A percentile compares a stretch with the other conserved stretches of the same genome.
Conservation (phyloP, 37 sponge, comb jelly and placozoan species). For the Halichondria panicea region DNA sequence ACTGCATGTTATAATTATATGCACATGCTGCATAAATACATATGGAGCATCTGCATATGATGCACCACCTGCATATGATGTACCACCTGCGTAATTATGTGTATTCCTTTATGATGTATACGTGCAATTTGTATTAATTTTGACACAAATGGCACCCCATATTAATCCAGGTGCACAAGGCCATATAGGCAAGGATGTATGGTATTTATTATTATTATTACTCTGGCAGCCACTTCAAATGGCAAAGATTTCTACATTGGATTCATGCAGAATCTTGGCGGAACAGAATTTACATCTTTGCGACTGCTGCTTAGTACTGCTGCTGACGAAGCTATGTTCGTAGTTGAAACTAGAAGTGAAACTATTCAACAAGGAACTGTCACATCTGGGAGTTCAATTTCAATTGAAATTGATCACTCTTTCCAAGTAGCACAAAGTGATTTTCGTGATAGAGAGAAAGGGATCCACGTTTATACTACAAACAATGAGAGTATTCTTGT, state of each 20-base stretch:
- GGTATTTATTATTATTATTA: no score
- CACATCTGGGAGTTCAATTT: background rate
- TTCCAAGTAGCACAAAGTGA: background rate
- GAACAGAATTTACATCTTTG: background rate
- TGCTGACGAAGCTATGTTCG: background rate
- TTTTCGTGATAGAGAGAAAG: background rate
- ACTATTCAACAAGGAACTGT: background rate
- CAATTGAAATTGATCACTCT: background rate
- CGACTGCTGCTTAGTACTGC: background rate
- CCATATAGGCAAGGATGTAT: no score
- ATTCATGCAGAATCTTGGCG: slow-evolving; percentile 5
- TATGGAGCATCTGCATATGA: no score
- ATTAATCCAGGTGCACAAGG: no score
- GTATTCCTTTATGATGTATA: no score
- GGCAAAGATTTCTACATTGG: slow-evolving; percentile 13
- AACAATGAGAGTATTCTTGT: background rate
- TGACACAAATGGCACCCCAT: no score
- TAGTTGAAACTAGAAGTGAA: background rate
- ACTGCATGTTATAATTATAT: no score
- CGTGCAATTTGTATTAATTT: no score
- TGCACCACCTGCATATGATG: no score
- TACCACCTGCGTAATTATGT: no score
- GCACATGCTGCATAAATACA: no score
- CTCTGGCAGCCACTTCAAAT: slow-evolving; percentile 2
- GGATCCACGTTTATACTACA: background rate